Evolutionary conservation across 2,113 vertebrate genomes (phyloP).

Genomic region (Macquaria australasica): DNA sequence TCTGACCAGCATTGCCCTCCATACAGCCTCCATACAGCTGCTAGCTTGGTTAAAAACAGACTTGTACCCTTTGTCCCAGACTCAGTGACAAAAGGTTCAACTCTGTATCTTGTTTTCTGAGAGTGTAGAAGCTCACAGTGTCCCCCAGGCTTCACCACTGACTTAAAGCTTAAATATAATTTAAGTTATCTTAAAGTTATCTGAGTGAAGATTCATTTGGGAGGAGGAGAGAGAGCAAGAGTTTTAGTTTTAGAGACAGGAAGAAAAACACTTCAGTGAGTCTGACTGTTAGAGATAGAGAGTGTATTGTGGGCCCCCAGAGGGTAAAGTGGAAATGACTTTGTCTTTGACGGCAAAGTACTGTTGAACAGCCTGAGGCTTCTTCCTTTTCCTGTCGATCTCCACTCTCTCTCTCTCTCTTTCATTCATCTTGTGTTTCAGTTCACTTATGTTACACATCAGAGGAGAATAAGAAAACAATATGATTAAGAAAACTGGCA

Average conservation of each 20-base stretch:
- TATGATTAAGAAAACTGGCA: slow-evolving; percentile 16
- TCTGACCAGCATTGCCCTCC: neutral
- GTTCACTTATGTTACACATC: slow-evolving; percentile 22
- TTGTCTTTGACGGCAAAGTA: slow-evolving; percentile 73
- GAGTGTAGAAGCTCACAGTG: neutral
- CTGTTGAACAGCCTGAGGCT: slow-evolving; percentile 55
- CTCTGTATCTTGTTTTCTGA: neutral
- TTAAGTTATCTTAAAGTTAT: slow-evolving; percentile 12
- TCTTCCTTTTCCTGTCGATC: slow-evolving; percentile 47
- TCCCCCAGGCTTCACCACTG: neutral
- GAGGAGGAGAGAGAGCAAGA: slow-evolving; percentile 13
- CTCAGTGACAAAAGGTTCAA: neutral
- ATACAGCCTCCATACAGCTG: no score
- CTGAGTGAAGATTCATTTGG: slow-evolving; percentile 33
- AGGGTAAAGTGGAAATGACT: slow-evolving; percentile 68
- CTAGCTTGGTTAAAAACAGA: neutral
- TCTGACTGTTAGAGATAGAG: slow-evolving; percentile 52
- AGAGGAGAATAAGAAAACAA: slow-evolving; percentile 32
- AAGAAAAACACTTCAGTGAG: slow-evolving; percentile 50
- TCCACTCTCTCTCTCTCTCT: slow-evolving; percentile 7
- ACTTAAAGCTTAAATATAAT: slow-evolving; percentile 33
- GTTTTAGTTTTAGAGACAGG: slow-evolving; percentile 52
- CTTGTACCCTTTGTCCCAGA: neutral
- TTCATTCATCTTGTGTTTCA: slow-evolving; percentile 50
- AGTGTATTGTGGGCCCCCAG: slow-evolving; percentile 38